Percentiles rank a stretch among this genome's conserved stretches.
Evolutionary conservation across 2,888 invertebrate genomes (phyloP).

Genomic region (Xiphydria camelus): DNA sequence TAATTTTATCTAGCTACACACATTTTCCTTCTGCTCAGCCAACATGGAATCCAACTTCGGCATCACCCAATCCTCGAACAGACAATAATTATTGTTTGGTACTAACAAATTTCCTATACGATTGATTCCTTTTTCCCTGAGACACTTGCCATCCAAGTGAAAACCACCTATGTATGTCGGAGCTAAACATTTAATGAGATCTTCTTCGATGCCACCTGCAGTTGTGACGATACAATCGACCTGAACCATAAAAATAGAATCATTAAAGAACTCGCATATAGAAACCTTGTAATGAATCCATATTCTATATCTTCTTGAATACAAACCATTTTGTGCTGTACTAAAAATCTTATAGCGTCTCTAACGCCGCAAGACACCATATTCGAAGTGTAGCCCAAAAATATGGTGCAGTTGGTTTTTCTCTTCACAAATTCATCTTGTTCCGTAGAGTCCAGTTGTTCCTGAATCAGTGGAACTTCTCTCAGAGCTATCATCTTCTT

Average conservation of each 20-base stretch:
- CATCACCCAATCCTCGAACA: constrained; percentile 96
- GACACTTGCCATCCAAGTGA: constrained; percentile 73
- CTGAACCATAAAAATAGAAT: constrained; percentile 53
- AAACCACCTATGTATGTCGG: constrained; percentile 95
- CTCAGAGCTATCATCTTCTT: constrained; percentile 79
- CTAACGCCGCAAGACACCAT: constrained; percentile 93
- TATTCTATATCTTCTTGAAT: no score
- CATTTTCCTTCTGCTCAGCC: constrained; percentile 77
- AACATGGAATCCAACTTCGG: constrained; percentile 91
- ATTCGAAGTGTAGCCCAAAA: constrained; percentile 96
- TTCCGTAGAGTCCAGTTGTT: constrained; percentile 69
- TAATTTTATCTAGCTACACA: constrained; percentile 26
- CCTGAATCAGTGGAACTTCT: constrained; percentile 68
- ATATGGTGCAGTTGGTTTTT: constrained; percentile 87
- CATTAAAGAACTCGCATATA: constrained; percentile 1
- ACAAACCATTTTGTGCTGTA: constrained; percentile 80
- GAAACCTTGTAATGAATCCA: not conserved
- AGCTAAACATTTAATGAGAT: constrained; percentile 96
- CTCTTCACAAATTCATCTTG: constrained; percentile 80
- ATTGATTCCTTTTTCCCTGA: constrained; percentile 87
- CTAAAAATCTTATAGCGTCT: constrained; percentile 87
- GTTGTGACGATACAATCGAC: constrained; percentile 97
- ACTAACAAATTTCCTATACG: constrained; percentile 92
- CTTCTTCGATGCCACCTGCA: constrained; percentile 98
- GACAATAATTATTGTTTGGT: constrained; percentile 97